phyloP scores from a whole-genome alignment of 2,113 vertebrate genomes.

The Otis tarda region DNA sequence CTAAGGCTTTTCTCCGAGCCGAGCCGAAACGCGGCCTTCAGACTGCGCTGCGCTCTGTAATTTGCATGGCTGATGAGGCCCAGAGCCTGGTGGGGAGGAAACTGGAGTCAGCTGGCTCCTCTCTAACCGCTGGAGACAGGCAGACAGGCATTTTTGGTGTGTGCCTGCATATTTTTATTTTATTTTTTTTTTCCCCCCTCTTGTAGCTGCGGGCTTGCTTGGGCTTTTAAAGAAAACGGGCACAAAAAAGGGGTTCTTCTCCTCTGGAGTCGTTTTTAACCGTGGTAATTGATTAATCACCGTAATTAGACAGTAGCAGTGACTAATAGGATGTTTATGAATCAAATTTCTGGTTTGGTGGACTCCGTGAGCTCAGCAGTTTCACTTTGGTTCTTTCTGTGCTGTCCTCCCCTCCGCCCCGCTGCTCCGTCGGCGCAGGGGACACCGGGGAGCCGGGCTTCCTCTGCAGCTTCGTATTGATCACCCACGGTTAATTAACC shows the following conservation, averaged over 20 bases:
- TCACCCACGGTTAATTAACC: neutral
- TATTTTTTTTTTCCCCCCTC: neutral
- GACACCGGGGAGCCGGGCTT: neutral
- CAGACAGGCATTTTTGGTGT: slow-evolving; percentile 70
- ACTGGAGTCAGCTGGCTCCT: slow-evolving; percentile 68
- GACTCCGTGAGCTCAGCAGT: slow-evolving; percentile 4
- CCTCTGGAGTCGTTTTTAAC: neutral
- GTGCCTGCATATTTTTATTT: slow-evolving; percentile 15
- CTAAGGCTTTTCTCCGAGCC: slow-evolving; percentile 71
- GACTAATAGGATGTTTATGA: slow-evolving; percentile 59
- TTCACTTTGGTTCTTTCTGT: neutral
- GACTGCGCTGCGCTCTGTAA: slow-evolving; percentile 75
- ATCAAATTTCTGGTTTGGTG: slow-evolving; percentile 33
- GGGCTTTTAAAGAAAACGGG: slow-evolving; percentile 30
- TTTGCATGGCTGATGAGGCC: slow-evolving; percentile 82
- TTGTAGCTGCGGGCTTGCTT: slow-evolving; percentile 5
- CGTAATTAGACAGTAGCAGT: slow-evolving; percentile 36
- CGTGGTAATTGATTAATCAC: slow-evolving; percentile 59
- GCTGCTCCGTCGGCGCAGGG: neutral
- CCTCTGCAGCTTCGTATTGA: accelerated
- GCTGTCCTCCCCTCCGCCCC: accelerated
- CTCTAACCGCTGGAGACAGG: slow-evolving; percentile 75
- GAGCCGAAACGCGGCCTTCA: slow-evolving; percentile 73
- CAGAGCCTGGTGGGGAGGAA: slow-evolving; percentile 74
- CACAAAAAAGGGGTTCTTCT: neutral